Evolutionary conservation across 1,140 invertebrate species (phyloP).

Genomic region (Argopecten irradians): DNA sequence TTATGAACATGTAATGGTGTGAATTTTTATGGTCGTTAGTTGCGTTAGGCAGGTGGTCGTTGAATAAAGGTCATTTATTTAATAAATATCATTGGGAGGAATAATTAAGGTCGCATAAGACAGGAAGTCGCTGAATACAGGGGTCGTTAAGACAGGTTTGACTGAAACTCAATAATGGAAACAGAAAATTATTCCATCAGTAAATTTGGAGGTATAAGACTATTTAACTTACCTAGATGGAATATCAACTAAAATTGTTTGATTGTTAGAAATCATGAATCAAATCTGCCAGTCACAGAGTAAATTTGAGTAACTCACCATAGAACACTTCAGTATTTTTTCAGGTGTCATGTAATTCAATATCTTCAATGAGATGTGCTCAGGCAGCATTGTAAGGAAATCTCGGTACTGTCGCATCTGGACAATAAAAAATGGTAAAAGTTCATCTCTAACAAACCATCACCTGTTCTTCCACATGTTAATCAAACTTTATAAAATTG

Average conservation of each 20-base stretch:
- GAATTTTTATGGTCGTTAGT: no score
- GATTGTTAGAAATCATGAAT: background rate
- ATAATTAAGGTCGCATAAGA: no score
- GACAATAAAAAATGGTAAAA: background rate
- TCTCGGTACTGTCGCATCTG: constrained; percentile 71
- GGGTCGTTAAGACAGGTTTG: no score
- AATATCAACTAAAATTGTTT: background rate
- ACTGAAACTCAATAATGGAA: no score
- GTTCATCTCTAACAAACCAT: background rate
- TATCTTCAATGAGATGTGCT: constrained; percentile 69
- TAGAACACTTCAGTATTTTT: constrained; percentile 64
- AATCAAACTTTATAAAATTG: no score
- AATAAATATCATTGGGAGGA: no score
- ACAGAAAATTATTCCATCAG: background rate
- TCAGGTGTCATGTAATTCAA: constrained; percentile 61
- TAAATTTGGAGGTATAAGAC: background rate
- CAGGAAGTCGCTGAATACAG: no score
- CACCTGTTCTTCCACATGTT: background rate
- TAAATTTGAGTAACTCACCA: constrained; percentile 51
- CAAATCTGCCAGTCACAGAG: background rate
- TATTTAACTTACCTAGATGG: background rate
- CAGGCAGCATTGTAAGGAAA: constrained; percentile 69
- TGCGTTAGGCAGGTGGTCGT: no score
- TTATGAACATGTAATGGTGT: no score
- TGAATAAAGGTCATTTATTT: no score